These are phyloP conservation scores for Ispidina lecontei DNA, from an alignment of 2,797 vertebrate species.

Conservation along the genomic window DNA sequence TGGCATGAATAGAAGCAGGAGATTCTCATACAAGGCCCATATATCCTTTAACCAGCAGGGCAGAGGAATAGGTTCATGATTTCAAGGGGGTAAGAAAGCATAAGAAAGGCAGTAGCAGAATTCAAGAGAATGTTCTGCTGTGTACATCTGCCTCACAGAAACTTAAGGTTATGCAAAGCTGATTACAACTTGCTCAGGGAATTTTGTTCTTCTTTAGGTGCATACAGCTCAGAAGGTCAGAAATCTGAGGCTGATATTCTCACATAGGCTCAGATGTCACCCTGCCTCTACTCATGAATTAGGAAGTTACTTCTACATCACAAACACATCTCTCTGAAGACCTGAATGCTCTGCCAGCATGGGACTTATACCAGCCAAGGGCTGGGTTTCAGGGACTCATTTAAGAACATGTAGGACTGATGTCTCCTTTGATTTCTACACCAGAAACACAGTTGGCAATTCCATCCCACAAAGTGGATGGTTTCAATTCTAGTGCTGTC, in stretches of 20 bases:
- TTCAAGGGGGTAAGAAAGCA: not conserved
- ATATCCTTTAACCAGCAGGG: not conserved
- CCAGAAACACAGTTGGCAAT: not conserved
- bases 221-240: not conserved
- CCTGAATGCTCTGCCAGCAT: accelerated
- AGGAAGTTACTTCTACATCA: not conserved
- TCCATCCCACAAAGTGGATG: not conserved
- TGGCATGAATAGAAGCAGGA: not conserved
- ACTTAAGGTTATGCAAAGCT: not conserved
- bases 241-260: not conserved
- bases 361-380: not conserved
- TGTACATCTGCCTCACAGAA: not conserved
- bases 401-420: not conserved
- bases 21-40: not conserved
- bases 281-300: not conserved
- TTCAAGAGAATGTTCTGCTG: not conserved
- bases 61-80: not conserved
- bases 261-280: not conserved
- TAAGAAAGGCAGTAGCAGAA: not conserved
- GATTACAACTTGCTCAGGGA: not conserved
- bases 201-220: not conserved
- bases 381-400: not conserved
- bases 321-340: not conserved
- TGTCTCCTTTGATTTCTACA: not conserved
- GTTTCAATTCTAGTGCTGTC: not conserved